Evolutionary conservation across 2,113 vertebrate species (phyloP).

Genomic region (Zingel zingel): DNA sequence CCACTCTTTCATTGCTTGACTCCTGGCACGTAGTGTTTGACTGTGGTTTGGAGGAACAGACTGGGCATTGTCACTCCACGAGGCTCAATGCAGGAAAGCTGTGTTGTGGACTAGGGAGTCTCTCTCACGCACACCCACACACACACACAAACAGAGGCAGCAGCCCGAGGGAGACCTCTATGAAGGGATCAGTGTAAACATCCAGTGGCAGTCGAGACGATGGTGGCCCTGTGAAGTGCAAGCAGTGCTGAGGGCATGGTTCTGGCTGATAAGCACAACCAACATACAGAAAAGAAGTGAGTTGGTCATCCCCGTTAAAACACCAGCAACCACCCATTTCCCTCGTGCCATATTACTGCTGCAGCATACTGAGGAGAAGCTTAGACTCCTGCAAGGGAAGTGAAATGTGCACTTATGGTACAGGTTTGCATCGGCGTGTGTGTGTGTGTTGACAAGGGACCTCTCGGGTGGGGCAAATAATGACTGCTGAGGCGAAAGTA

Average conservation of each 20-base stretch:
- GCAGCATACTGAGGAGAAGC: constrained; percentile 34
- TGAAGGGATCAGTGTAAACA: constrained; percentile 78
- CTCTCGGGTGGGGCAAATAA: not conserved
- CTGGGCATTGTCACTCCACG: constrained; percentile 47
- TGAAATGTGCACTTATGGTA: constrained; percentile 10
- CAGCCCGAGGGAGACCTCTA: constrained; percentile 61
- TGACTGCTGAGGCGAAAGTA: not conserved
- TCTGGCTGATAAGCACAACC: constrained; percentile 66
- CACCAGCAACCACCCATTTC: constrained; percentile 32
- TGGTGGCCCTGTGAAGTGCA: constrained; percentile 71
- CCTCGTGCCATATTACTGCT: constrained; percentile 37
- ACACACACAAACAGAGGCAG: constrained; percentile 13
- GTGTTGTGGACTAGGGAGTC: constrained; percentile 48
- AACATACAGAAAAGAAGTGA: constrained; percentile 53
- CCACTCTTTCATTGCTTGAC: constrained; percentile 24
- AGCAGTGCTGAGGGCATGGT: constrained; percentile 58
- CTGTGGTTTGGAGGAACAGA: constrained; percentile 58
- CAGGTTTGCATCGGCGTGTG: not conserved
- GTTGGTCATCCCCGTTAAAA: constrained; percentile 64
- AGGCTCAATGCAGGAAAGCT: constrained; percentile 53
- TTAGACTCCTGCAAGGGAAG: constrained; percentile 24
- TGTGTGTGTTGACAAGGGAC: not conserved
- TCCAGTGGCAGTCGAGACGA: constrained; percentile 69
- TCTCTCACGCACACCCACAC: constrained; percentile 5
- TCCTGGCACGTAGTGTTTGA: constrained; percentile 33